Base-by-base conservation (phyloP, 1,140 invertebrate genomes). In the Pseudachorutes palmiensis region DNA sequence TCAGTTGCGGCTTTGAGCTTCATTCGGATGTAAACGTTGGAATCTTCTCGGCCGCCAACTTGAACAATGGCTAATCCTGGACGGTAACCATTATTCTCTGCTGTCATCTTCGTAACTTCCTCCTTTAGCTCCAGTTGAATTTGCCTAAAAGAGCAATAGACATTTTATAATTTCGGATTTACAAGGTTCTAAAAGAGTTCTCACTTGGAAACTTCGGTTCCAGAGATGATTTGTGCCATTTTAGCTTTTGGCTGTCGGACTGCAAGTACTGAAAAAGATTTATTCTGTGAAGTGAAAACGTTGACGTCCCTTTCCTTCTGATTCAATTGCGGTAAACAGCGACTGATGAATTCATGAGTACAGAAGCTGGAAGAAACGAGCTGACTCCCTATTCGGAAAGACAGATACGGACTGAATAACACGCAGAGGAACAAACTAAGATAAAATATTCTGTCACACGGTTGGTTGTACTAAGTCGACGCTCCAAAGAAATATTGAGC, bases 1-100 rank as follows among this genome's bases (percentile, higher is more conserved):
- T 95, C 89, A 31, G 80, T 83, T 0, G 95, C 94, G 5, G 92
- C 89, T 79, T 92, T 95, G 24, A 97, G 84, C 81, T 99, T 99
- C 87, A 93, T 94, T 48, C 90, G 82, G 76, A 99, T 99, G 78
- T 99, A 99, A 5, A 99, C 94, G 83, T 98, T 98, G n/a, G 96
- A 98, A 80, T 99, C 97, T 77, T 95, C 92, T 9, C 95, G 82
- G 1, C 86, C 87, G 1, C 97, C 97, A 45, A 99, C 96, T 81
- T 92, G 90, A 3, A 91, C 86, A 68, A 93, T 92, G 2, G 88
- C 85, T 62, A 97, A 80, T 1, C 87, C 85, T 0, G 92, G 91
- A 65, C 78, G 75, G 76, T 89, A 94, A 57, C 80, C 79, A 0
- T 87, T 81, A 59, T 83, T 75, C 68, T 81, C 80, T 51, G 82